Conservation (phyloP, 2,797 vertebrate species). For the Sebastes kiyomatsui region DNA sequence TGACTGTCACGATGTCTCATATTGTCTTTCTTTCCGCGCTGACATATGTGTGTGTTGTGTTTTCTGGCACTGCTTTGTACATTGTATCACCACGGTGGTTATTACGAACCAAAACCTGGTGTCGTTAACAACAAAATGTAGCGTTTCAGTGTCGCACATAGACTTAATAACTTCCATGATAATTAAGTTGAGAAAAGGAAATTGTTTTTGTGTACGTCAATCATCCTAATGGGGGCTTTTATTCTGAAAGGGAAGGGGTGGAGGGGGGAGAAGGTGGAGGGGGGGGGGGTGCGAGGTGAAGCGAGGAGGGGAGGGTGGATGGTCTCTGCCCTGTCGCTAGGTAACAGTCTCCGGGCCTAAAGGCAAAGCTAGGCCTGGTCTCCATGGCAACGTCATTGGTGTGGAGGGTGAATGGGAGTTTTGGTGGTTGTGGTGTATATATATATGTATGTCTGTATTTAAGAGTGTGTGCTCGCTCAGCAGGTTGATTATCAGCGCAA, state of each 20-base stretch:
- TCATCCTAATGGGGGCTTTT: slow-evolving; percentile 22
- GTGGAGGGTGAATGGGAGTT: slow-evolving; percentile 71
- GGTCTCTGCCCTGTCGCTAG: slow-evolving; percentile 79
- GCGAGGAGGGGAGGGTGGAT: not conserved
- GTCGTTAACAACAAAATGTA: too few species aligned
- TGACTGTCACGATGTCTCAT: slow-evolving; percentile 29
- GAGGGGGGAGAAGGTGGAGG: too few species aligned
- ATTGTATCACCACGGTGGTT: not conserved
- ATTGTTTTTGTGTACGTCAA: not conserved
- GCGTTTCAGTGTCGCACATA: not conserved
- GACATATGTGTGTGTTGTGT: not conserved
- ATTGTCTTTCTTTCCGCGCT: not conserved
- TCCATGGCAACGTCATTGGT: slow-evolving; percentile 79
- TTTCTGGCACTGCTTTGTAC: not conserved
- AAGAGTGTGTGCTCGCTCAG: not conserved
- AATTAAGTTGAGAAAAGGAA: not conserved
- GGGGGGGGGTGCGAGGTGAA: not conserved
- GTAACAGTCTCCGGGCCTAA: slow-evolving; percentile 80
- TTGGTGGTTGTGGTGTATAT: slow-evolving; percentile 40
- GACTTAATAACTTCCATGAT: not conserved
- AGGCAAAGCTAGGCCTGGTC: slow-evolving; percentile 78
- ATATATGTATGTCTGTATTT: not conserved
- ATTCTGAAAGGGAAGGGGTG: slow-evolving; percentile 30
- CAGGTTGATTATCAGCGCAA: slow-evolving; percentile 9
- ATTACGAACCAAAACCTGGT: not conserved